phyloP scores from a whole-genome alignment of 1,140 invertebrate genomes.

The Euura lappo region DNA sequence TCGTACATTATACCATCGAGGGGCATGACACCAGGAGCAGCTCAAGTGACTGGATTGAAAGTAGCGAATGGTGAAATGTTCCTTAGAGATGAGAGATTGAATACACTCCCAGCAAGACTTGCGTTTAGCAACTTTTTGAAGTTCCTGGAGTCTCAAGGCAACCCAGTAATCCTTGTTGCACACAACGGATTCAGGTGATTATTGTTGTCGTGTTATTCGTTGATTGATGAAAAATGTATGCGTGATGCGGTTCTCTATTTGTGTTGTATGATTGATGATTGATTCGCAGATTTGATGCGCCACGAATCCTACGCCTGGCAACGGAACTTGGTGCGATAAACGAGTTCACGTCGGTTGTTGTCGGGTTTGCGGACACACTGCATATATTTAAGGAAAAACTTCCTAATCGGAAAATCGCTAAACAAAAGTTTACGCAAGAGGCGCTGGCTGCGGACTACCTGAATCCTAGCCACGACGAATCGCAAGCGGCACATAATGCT shows the following conservation, averaged over 20 bases:
- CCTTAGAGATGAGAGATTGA: constrained; percentile 10
- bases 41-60: constrained; percentile 16
- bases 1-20: constrained; percentile 15
- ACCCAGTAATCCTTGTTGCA: constrained; percentile 10
- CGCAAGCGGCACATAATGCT: not conserved
- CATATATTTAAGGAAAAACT: constrained; percentile 17
- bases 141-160: constrained; percentile 1
- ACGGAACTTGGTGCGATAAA: constrained; percentile 2
- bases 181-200: constrained; percentile 19
- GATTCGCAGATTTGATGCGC: constrained; percentile 17
- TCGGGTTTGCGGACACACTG: constrained; percentile 16
- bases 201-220: not conserved
- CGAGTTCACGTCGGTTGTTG: not conserved
- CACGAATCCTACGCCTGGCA: constrained; percentile 3
- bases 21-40: constrained; percentile 17
- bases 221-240: not conserved
- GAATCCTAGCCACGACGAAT: not conserved
- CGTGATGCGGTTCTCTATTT: not conserved
- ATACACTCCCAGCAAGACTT: constrained; percentile 13
- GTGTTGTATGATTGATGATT: not conserved
- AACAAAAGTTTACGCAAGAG: constrained; percentile 18
- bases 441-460: constrained; percentile 16
- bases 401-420: constrained; percentile 13
- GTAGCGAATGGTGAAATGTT: constrained; percentile 18
- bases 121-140: constrained; percentile 12